Conservation (phyloP, 2,888 invertebrate genomes). For the Folsomia manolachei region DNA sequence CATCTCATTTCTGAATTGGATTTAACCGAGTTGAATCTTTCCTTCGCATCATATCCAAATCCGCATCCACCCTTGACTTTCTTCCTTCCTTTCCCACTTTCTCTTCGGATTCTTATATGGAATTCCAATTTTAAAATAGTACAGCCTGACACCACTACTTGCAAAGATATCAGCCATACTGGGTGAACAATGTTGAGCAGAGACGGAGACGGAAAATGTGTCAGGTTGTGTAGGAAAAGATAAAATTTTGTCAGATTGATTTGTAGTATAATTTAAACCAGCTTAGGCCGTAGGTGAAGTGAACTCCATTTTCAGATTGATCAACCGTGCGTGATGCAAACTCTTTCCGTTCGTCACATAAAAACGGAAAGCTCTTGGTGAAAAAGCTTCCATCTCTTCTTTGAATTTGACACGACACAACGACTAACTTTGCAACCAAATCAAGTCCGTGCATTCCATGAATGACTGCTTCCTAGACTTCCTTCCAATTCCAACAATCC, state of each 20-base stretch:
- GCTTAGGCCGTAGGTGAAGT: conserved; percentile 12
- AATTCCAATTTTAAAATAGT: too few species aligned
- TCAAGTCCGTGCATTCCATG: too few species aligned
- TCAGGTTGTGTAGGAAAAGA: not conserved
- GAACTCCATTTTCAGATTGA: not conserved
- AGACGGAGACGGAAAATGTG: not conserved
- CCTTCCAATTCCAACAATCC: not conserved
- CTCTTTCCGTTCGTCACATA: not conserved
- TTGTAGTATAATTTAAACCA: conserved; percentile 19
- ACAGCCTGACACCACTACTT: too few species aligned
- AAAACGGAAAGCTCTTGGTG: not conserved
- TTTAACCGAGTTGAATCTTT: too few species aligned
- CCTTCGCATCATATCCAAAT: too few species aligned
- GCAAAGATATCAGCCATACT: too few species aligned
- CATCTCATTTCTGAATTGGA: too few species aligned
- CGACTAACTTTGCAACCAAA: too few species aligned
- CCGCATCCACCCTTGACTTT: too few species aligned
- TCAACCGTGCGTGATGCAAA: not conserved
- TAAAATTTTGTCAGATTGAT: conserved; percentile 17
- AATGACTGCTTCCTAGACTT: not conserved
- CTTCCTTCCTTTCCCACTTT: too few species aligned
- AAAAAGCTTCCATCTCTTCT: not conserved
- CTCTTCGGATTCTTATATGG: too few species aligned
- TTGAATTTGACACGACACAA: not conserved
- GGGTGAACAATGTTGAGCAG: too few species aligned